A percentile compares a stretch with the other conserved stretches of the same genome.
Evolutionary conservation across 2,888 invertebrate species (phyloP).

Genomic region (Pristionchus mayeri): DNA sequence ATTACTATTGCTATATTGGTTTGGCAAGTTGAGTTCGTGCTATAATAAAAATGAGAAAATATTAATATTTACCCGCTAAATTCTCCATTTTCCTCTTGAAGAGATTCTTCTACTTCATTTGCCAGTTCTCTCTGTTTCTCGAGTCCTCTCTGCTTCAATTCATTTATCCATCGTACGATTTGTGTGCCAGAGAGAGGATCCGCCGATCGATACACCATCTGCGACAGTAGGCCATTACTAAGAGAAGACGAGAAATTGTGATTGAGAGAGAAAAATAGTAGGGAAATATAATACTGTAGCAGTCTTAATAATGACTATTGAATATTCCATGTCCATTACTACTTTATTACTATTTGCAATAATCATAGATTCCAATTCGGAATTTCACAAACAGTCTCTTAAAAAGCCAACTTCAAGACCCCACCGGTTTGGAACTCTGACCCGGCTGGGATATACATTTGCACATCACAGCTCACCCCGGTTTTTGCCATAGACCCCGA

Average conservation of each 20-base stretch:
- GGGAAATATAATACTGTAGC: neutral
- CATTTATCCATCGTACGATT: neutral
- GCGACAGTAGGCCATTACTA: no score
- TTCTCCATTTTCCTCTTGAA: neutral
- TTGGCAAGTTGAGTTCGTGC: no score
- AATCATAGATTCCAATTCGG: neutral
- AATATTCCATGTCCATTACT: neutral
- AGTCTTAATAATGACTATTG: neutral
- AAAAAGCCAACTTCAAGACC: no score
- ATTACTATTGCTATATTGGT: no score
- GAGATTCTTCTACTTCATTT: neutral
- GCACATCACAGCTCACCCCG: neutral
- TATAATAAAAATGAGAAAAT: neutral
- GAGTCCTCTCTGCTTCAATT: conserved; percentile 22
- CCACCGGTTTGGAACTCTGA: no score
- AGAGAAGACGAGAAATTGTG: no score
- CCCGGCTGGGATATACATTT: no score
- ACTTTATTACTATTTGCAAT: neutral
- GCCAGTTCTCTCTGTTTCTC: neutral
- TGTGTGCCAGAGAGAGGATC: neutral
- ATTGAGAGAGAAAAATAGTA: no score
- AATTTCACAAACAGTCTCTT: neutral
- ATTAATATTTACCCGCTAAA: neutral
- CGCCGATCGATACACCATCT: conserved; percentile 34
- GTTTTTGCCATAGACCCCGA: neutral